phyloP scores from a whole-genome alignment of 2,888 invertebrate genomes.

The Polydesmus complanatus region DNA sequence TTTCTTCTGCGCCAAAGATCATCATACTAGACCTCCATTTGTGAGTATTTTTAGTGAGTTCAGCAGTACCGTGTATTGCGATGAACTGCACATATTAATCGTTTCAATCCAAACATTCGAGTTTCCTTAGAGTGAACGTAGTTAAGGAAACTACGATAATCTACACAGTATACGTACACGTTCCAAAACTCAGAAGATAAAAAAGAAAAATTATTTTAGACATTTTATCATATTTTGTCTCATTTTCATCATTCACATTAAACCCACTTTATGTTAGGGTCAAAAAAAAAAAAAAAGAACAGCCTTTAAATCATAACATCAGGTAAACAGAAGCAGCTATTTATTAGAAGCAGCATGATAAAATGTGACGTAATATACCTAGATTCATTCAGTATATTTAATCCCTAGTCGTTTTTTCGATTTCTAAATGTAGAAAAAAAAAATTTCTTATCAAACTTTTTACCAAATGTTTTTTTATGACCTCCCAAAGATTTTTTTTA shows the following conservation, averaged over 20 bases:
- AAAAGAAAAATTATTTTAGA: not conserved
- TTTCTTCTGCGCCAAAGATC: not conserved
- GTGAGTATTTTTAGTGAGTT: not conserved
- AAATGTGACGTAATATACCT: not conserved
- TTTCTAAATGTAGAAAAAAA: not conserved
- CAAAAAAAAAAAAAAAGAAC: not conserved
- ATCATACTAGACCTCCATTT: not conserved
- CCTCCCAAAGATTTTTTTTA: not conserved
- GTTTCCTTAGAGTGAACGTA: not conserved
- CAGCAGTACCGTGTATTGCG: not conserved
- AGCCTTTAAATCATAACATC: not conserved
- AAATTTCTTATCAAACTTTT: not conserved
- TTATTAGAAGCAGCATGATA: not conserved
- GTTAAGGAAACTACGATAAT: not conserved
- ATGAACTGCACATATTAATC: not conserved
- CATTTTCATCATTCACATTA: not conserved
- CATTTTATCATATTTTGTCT: not conserved
- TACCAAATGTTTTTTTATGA: not conserved
- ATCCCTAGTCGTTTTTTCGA: not conserved
- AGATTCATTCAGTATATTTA: not conserved
- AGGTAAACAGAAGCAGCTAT: not conserved
- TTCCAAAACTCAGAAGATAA: not conserved
- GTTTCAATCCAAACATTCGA: not conserved
- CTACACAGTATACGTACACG: not conserved
- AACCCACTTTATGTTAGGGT: not conserved